Evolutionary conservation across 1,140 invertebrate genomes (phyloP).

Genomic region (Temnothorax nylanderi): DNA sequence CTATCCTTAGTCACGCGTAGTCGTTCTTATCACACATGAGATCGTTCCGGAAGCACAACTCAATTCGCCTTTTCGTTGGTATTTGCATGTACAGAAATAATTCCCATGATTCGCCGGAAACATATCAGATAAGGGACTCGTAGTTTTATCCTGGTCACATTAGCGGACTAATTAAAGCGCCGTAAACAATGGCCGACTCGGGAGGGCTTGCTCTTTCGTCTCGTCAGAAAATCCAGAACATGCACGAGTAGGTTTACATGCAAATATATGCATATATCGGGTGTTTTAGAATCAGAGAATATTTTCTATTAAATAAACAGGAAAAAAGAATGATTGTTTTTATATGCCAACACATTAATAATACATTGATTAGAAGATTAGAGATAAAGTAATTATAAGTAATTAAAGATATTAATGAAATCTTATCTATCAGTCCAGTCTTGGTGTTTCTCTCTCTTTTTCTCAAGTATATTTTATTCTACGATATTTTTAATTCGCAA

Average conservation of each 20-base stretch:
- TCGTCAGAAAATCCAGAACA: conserved; percentile 59
- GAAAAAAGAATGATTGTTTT: not conserved
- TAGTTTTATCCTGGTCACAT: conserved; percentile 67
- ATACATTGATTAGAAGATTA: not conserved
- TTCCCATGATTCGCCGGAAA: conserved; percentile 83
- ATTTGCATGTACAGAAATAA: conserved; percentile 84
- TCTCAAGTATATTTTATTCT: not conserved
- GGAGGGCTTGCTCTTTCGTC: conserved; percentile 41
- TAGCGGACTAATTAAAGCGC: conserved; percentile 73
- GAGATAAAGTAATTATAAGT: not conserved
- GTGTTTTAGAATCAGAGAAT: not conserved
- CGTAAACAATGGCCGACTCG: conserved; percentile 68
- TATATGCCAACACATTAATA: not conserved
- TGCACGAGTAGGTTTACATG: not conserved
- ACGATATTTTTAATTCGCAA: not conserved
- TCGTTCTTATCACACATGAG: conserved; percentile 76
- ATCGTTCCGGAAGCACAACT: conserved; percentile 83
- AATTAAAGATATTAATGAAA: conserved; percentile 7
- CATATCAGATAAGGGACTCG: conserved; percentile 73
- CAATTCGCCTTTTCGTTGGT: conserved; percentile 80
- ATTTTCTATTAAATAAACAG: not conserved
- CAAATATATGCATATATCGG: conserved; percentile 24
- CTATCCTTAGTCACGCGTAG: conserved; percentile 77
- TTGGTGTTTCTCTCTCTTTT: not conserved
- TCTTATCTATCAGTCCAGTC: not conserved